Conservation (phyloP, 64 coral and sea anemone genomes). For the Porites lutea region DNA sequence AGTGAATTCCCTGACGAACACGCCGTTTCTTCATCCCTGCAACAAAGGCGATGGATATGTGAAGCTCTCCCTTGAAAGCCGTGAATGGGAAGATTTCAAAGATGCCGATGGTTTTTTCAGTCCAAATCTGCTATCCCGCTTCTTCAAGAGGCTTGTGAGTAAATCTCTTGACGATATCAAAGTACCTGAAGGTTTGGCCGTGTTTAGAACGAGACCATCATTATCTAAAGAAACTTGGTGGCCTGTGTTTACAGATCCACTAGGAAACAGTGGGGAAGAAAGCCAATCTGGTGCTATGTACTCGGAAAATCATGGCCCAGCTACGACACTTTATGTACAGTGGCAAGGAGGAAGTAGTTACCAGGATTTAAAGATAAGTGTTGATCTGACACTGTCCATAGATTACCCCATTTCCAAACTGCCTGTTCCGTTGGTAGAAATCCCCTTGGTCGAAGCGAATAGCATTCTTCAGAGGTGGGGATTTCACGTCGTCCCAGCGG, state of each 20-base stretch:
- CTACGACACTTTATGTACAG: neutral
- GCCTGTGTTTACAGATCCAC: neutral
- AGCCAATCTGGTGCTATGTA: neutral
- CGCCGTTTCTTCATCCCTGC: neutral
- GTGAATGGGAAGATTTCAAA: slow-evolving; percentile 23
- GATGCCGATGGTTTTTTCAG: slow-evolving; percentile 41
- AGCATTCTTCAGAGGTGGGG: neutral
- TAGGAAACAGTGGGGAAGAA: neutral
- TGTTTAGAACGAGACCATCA: neutral
- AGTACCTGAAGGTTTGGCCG: neutral
- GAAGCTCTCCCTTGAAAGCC: neutral
- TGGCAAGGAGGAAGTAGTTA: slow-evolving; percentile 4
- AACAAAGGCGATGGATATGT: slow-evolving; percentile 18
- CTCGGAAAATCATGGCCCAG: slow-evolving; percentile 23
- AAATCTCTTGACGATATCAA: neutral
- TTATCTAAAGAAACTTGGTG: neutral
- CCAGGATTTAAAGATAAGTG: neutral
- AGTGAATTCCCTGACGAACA: slow-evolving; percentile 20
- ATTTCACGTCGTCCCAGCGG: slow-evolving; percentile 36
- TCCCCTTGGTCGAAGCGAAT: neutral
- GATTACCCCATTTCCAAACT: slow-evolving; percentile 2
- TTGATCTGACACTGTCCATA: slow-evolving; percentile 6
- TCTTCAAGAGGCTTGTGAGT: slow-evolving; percentile 24
- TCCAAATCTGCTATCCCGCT: neutral
- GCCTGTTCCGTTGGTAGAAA: neutral